Evolutionary conservation across 2,797 vertebrate species (phyloP).

Genomic region (Anolis apletophallus): DNA sequence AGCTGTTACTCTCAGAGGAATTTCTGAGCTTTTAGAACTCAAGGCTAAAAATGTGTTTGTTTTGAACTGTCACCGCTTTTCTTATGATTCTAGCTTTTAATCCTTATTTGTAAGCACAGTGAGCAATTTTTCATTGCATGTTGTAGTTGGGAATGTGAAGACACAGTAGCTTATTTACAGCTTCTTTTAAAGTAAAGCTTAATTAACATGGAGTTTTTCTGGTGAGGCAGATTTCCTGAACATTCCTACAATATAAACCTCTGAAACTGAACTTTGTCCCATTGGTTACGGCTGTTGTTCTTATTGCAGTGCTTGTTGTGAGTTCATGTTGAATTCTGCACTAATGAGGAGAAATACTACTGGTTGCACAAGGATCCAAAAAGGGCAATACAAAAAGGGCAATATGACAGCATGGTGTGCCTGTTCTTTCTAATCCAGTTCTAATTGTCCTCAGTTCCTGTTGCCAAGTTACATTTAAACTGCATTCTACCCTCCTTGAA

Average conservation of each 20-base stretch:
- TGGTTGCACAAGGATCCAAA: not conserved
- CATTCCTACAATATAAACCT: conserved; percentile 13
- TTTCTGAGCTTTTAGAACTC: not conserved
- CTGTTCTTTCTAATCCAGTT: not conserved
- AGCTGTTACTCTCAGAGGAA: not conserved
- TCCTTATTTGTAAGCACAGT: not conserved
- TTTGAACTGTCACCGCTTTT: not conserved
- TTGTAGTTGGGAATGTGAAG: not conserved
- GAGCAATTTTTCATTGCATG: not conserved
- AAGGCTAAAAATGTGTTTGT: not conserved
- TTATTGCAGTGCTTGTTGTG: not conserved
- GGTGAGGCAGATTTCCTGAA: conserved; percentile 23
- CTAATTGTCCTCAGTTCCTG: not conserved
- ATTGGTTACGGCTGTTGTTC: not conserved
- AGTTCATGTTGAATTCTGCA: not conserved
- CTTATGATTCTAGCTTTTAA: not conserved
- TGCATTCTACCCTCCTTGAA: not conserved
- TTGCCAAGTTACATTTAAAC: conserved; percentile 7
- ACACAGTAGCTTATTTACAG: not conserved
- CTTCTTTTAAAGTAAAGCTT: conserved; percentile 25
- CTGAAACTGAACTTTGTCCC: not conserved
- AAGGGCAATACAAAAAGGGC: not conserved
- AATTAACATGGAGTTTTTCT: conserved; percentile 7
- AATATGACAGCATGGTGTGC: not conserved
- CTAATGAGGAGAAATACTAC: not conserved